Evolutionary conservation across 2,113 vertebrate genomes (phyloP).

Genomic region (Serilophus lunatus): DNA sequence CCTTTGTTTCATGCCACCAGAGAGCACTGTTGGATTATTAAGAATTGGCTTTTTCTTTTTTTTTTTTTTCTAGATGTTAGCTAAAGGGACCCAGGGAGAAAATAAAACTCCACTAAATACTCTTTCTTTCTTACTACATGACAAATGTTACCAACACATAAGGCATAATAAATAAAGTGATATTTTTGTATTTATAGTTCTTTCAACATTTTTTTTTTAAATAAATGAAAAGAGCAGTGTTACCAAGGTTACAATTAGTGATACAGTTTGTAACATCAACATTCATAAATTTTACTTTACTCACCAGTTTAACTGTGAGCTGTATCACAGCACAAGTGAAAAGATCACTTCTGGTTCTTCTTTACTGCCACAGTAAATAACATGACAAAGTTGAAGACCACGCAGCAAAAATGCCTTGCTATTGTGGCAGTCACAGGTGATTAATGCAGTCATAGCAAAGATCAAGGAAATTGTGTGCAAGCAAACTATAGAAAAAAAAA

Average conservation of each 20-base stretch:
- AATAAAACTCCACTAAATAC: conserved; percentile 23
- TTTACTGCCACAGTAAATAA: not conserved
- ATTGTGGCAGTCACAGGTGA: not conserved
- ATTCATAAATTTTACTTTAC: not conserved
- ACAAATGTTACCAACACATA: conserved; percentile 31
- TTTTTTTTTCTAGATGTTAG: not conserved
- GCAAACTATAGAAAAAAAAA: not conserved
- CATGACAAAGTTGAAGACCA: not conserved
- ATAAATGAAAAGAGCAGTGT: not conserved
- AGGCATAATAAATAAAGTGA: conserved; percentile 20
- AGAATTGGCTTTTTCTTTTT: not conserved
- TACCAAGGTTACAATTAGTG: not conserved
- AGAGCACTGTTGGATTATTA: conserved; percentile 69
- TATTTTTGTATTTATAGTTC: not conserved
- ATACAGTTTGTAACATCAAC: not conserved
- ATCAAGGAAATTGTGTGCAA: not conserved
- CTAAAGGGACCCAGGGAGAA: conserved; percentile 5
- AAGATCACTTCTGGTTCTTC: not conserved
- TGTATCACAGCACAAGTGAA: not conserved
- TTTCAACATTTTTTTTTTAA: not conserved
- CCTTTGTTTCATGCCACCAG: conserved; percentile 59
- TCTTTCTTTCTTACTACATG: conserved; percentile 29
- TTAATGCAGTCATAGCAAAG: not conserved
- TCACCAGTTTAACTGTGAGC: not conserved
- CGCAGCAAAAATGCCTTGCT: not conserved